phyloP scores from a whole-genome alignment of 2,797 vertebrate genomes.

The Coreius guichenoti region DNA sequence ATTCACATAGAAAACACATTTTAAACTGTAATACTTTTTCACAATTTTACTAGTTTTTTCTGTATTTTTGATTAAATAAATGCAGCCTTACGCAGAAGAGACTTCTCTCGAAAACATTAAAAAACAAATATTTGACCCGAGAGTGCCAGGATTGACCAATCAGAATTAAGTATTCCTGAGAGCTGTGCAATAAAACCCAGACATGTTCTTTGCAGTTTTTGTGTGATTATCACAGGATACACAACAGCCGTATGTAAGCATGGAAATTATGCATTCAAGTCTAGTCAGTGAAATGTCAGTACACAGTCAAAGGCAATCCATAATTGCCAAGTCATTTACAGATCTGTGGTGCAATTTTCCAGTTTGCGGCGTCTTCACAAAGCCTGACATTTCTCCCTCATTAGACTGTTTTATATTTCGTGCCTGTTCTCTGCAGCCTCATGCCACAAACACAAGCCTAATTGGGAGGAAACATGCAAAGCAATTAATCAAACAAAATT shows the following conservation, averaged over 20 bases:
- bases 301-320: slow-evolving; percentile 57
- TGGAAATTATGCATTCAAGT: slow-evolving; percentile 52
- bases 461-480: slow-evolving; percentile 65
- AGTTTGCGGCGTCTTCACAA: slow-evolving; percentile 66
- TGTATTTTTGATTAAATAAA: not conserved
- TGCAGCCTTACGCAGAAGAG: not conserved
- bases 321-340: slow-evolving; percentile 73
- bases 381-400: slow-evolving; percentile 60
- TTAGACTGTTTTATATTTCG: slow-evolving; percentile 66
- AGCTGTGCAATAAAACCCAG: not conserved
- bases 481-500: slow-evolving; percentile 60
- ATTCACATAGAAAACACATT: not conserved
- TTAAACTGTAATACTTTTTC: not conserved
- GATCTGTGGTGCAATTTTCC: slow-evolving; percentile 69
- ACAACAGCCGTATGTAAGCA: slow-evolving; percentile 53
- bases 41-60: not conserved
- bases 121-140: not conserved
- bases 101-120: not conserved
- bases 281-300: slow-evolving; percentile 60
- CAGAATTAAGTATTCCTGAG: not conserved
- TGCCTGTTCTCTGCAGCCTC: slow-evolving; percentile 61
- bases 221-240: slow-evolving; percentile 27
- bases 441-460: slow-evolving; percentile 56
- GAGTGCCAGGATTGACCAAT: not conserved
- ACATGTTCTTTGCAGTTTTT: slow-evolving; percentile 23